Base-by-base conservation (phyloP, 2,113 vertebrate species). In the Phrynosoma platyrhinos region DNA sequence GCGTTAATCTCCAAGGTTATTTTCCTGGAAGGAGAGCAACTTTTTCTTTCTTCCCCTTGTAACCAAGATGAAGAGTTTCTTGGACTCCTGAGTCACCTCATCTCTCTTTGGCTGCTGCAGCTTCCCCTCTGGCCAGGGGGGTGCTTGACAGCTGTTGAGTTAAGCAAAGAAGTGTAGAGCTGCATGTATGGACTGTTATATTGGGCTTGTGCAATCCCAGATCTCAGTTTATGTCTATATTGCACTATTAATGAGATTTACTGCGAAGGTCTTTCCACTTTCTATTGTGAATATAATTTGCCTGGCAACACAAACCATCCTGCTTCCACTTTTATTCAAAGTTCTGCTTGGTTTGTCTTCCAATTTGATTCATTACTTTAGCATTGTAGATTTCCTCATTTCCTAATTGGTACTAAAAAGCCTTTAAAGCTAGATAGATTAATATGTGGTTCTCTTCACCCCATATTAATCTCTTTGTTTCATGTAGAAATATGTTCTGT, bases 401-500 rank as follows among this genome's bases (percentile, higher is more conserved):
- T 68, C 66, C 40, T 42, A 68, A 42, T 82, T 27, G 9, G 55
- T 53, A 72, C 30, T 83, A 53, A 53, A 47, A 71, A 55, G 30
- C 30, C 18, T 83, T 83, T 83, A 20, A 69, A 71, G 36, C 55
- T 25, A 75, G 55, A 64, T 58, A 84, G 14, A 10, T 40, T 76
- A 40, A 47, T 25, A 23, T 1, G 20, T 30, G 5, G 23, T 66
- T n/a, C 18, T 82, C 18, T 75, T 69, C 9, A 58, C 0, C 0
- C 30, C 69, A 30, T 0, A 0, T 72, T 52, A 42, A 62, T 62
- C 58, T 4, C 32, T 64, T 83, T 9, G 27, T 2, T 21, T 75
- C 0, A 0, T 13, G 47, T 52, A 82, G 27, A 58, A 0, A 0
- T 82, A 2, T 0, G 0, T 90, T 75, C 20, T 13, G 0, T 87